Percentiles rank a stretch among this genome's conserved stretches.
These are phyloP conservation scores for Zygothrica quintamaculata DNA, from an alignment of 2,888 invertebrate species.

Conservation along the genomic window DNA sequence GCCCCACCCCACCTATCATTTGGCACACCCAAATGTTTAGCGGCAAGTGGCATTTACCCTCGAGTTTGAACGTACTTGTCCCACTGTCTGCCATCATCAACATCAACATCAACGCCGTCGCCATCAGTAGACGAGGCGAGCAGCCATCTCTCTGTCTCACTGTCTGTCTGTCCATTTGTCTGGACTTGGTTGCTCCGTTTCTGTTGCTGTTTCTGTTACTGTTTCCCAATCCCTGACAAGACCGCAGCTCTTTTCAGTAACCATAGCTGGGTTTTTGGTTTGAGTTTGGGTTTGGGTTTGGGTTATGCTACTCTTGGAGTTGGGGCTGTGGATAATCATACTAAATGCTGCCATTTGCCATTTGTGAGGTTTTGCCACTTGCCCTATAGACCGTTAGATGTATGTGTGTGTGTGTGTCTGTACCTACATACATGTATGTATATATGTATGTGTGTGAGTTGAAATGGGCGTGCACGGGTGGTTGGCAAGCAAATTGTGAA, in stretches of 20 bases:
- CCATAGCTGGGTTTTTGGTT: background rate
- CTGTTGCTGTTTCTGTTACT: background rate
- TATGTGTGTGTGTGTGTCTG: constrained; percentile 12
- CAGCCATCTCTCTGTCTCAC: background rate
- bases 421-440: constrained; percentile 4
- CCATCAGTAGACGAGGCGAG: constrained; percentile 41
- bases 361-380: constrained; percentile 81
- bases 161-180: background rate
- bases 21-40: constrained; percentile 68
- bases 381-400: constrained; percentile 62
- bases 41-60: constrained; percentile 65
- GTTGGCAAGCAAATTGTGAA: constrained; percentile 77
- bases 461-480: constrained; percentile 57
- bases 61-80: constrained; percentile 43
- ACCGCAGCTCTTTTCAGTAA: constrained; percentile 31
- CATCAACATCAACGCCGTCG: constrained; percentile 67
- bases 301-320: background rate
- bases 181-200: constrained; percentile 22
- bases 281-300: too few relatives aligned
- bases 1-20: background rate
- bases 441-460: constrained; percentile 17
- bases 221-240: constrained; percentile 24
- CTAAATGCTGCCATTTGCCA: constrained; percentile 82
- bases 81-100: constrained; percentile 46
- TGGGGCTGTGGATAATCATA: constrained; percentile 71